Evolutionary conservation across 2,888 invertebrate species (phyloP).

Genomic region (Bombylius major): DNA sequence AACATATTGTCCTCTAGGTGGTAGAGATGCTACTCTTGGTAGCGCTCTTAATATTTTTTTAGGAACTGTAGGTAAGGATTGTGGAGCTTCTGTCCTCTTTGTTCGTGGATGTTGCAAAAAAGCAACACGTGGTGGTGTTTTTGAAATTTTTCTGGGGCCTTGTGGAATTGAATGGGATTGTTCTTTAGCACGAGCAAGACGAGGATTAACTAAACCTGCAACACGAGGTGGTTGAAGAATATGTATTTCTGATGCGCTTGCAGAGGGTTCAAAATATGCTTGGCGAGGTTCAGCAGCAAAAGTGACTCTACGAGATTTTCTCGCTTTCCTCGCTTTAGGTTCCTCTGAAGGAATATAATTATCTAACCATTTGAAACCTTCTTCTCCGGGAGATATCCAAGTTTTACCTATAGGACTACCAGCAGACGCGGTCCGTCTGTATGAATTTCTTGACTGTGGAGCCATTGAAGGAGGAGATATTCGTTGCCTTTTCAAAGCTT

Average conservation of each 20-base stretch:
- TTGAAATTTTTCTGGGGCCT: background rate
- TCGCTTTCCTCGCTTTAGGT: background rate
- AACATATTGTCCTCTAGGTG: background rate
- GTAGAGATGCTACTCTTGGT: background rate
- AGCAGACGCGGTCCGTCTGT: background rate
- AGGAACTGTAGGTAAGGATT: too few species aligned
- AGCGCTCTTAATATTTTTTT: background rate
- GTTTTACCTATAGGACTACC: constrained; percentile 1
- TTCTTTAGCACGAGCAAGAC: background rate
- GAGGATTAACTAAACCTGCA: background rate
- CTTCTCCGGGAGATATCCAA: constrained; percentile 2
- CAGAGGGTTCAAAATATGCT: constrained; percentile 8
- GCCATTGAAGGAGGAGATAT: background rate
- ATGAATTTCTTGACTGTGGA: background rate
- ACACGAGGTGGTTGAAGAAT: background rate
- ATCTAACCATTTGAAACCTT: constrained; percentile 9
- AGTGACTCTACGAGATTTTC: background rate
- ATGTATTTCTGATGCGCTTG: background rate
- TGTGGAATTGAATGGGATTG: too few species aligned
- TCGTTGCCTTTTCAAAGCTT: background rate
- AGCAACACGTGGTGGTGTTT: background rate
- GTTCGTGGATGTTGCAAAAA: background rate
- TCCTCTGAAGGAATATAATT: constrained; percentile 5
- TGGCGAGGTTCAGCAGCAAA: background rate
- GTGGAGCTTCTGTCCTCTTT: background rate